phyloP scores from a whole-genome alignment of 1,140 invertebrate genomes.

The Aporrectodea caliginosa region DNA sequence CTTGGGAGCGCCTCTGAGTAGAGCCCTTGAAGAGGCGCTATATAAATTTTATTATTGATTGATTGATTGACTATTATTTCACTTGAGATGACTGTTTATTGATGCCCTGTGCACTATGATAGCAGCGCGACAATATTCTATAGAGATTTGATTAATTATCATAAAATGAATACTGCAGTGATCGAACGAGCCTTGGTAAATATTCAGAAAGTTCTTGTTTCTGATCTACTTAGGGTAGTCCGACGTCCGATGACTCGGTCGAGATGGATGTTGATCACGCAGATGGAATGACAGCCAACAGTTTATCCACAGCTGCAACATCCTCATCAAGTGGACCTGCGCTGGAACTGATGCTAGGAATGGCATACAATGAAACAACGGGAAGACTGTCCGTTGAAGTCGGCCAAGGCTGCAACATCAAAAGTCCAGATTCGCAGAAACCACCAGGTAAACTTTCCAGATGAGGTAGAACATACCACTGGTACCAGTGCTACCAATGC shows the following conservation, averaged over 20 bases:
- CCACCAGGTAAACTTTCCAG: constrained; percentile 46
- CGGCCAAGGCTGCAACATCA: constrained; percentile 88
- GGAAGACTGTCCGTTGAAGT: constrained; percentile 87
- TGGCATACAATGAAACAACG: constrained; percentile 88
- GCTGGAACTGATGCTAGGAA: constrained; percentile 79
- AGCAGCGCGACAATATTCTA: neutral
- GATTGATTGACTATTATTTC: no score
- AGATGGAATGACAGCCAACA: no score
- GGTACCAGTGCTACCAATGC: no score
- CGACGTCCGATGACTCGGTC: neutral
- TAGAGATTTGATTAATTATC: neutral
- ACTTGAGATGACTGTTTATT: no score
- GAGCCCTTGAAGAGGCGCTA: no score
- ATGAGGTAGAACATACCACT: no score
- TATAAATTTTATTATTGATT: no score
- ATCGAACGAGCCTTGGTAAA: no score
- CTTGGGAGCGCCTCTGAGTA: no score
- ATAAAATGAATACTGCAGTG: neutral
- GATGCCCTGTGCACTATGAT: no score
- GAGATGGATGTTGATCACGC: neutral
- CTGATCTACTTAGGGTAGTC: neutral
- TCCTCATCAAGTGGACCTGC: constrained; percentile 62
- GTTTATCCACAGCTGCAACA: no score
- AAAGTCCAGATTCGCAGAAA: constrained; percentile 61
- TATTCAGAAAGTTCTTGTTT: neutral